Base-by-base conservation (phyloP, 30 jellyfish, hydroid and myxozoan species). In the Pelagia noctiluca region DNA sequence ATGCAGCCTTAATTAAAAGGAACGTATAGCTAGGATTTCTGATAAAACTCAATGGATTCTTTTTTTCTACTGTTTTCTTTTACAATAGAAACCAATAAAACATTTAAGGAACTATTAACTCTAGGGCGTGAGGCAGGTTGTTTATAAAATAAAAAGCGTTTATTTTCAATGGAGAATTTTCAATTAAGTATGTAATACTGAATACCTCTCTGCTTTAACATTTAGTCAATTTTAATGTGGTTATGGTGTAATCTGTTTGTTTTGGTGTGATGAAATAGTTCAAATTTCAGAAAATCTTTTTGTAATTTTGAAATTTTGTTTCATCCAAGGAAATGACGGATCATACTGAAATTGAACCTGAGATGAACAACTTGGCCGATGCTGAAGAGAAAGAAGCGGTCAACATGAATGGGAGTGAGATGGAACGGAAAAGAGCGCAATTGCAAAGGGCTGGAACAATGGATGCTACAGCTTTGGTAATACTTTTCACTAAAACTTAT, bases 401-500 rank as follows among this genome's bases (percentile, higher is more conserved):
- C 2, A 63, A 2, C 48, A 8, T 2, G 2, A 26, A 25, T 26
- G 11, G 24, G 23, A 7, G 16, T 2, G 32, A 54, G 21, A 25
- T 54, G 24, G 50, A 63, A 63, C 13, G 23, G 3, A 32, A 8
- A 8, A 63, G 29, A 32, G 13, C 50, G 2, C 23, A 52, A 28
- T 42, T 70, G n/a, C 83, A 35, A 26, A 70, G 83, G 42, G 83
- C 83, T 34, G 83, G 83, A 0, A 70, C 83, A 22, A 70, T 70
- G 83, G 83, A 70, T 42, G 37, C 42, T 16, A 70, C 83, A 31
- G 83, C 83, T 2, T 38, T 70, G 32, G 83, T 70, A 70, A 70
- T 32, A 23, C 30, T 67, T 26, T 67, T 4, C 33, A 63, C 12
- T 42, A 42, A 42, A 42, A 42, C 57, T 16, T 8, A 42, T 5